Evolutionary conservation across 2,888 invertebrate species (phyloP), one percentile per base, ranked within the genome.

Genomic region (Ecliptopera silaceata): DNA sequence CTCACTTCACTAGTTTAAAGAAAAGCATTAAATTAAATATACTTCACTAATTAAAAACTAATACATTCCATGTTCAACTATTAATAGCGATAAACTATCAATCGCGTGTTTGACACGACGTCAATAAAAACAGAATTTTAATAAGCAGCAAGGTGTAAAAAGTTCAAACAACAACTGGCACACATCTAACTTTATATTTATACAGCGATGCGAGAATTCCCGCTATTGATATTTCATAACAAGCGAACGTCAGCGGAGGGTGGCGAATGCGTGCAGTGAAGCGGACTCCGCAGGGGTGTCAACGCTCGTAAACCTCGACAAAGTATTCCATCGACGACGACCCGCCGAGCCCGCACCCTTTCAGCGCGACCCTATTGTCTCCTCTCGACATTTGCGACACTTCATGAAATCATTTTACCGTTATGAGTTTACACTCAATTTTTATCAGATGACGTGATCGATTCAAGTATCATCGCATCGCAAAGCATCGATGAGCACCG

Each of bases 321-420:
- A 84, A 82, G 86, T 87, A 87, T 88, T 86, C 80, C 82, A 84
- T 82, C 82, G 85, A 83, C 82, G 85, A 83, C 82, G 82, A 70
- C 78, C 80, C 77, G 68, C 75, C 72, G 75, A 68, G 72, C 74
- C 43, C 66, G 69, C 68, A 68, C 73, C 70, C 74, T 71, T 72
- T 71, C 72, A 70, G 71, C 71, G 65, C 82, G 78, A 75, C 86
- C 84, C 87, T 83, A 84, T 86, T 84, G 86, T 86, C 80, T 82
- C 79, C 64, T 74, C 72, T 77, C 79, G 74, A 80, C 81, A 79
- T 79, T 80, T 76, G 81, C 79, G 81, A 84, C 85, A 86, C 84
- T 85, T 84, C 82, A 86, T 84, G 75, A 82, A 85, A 84, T 81
- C 82, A 82, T 81, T 84, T 76, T 69, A 75, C 75, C 77, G 79